Evolutionary conservation across 2,797 vertebrate species (phyloP), one percentile per base, ranked within the genome.

Genomic region (Fringilla coelebs): DNA sequence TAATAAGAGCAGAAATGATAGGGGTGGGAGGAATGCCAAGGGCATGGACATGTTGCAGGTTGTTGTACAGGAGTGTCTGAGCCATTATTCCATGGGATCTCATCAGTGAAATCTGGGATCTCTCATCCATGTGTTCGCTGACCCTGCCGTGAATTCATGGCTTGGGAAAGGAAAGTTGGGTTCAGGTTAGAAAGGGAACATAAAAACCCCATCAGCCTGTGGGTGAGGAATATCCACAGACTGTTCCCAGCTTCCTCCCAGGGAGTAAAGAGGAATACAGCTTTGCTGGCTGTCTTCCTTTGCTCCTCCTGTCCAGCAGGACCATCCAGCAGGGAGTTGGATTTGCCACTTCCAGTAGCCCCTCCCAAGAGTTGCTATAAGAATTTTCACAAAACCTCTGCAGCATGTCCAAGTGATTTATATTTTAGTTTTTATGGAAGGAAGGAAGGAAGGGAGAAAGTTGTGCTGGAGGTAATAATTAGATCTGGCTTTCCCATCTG

Each of bases 271-370:
- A 71, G 70, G 26, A 74, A 26, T 54, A 18, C 36, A 34, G 43
- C 70, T 88, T 70, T 74, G 31, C 65, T 82, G 7, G 38, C 17
- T 65, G 4, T 38, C 25, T 66, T 6, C 63, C 57, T 79, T 89
- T 54, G 15, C 26, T 73, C 19, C 28, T 84, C 36, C 21, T 67
- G 6, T 8, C 17, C 48, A 45, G 34, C 41, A 21, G 31, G 51
- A 38, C 40, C 32, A 24, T n/a, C 34, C 38, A 2, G 0, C 1
- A 15, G 28, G 4, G 40, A 12, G 11, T 2, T 74, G 76, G 65
- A 38, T 68, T 13, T 73, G 31, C 61, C 12, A 2, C 45, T 81
- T 51, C 26, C 32, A 12, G 28, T 34, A 45, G 20, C 31, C 8
- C 62, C 28, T 79, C 32, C 24, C 26, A 48, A 29, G 14, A 63